These are phyloP conservation scores for Gisinianus flammeolus DNA, from an alignment of 2,888 invertebrate genomes.

Conservation along the genomic window DNA sequence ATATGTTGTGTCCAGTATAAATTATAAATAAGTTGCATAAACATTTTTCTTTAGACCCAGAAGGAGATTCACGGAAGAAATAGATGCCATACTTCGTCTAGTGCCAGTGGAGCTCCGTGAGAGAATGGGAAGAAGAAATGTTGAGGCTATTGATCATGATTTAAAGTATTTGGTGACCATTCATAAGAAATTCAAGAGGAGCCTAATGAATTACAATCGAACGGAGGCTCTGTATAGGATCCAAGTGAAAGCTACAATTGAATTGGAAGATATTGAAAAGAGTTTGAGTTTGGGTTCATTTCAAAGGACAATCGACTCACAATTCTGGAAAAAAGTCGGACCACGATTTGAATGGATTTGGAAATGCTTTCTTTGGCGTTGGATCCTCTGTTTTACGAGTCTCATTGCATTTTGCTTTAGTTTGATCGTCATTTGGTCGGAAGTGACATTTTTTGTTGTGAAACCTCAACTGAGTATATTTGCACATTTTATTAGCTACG, in stretches of 20 bases:
- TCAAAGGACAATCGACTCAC: slow-evolving; percentile 65
- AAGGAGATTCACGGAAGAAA: slow-evolving; percentile 94
- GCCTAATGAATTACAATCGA: slow-evolving; percentile 70
- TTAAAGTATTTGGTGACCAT: slow-evolving; percentile 86
- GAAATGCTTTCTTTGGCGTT: slow-evolving; percentile 83
- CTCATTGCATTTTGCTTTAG: slow-evolving; percentile 79
- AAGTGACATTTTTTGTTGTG: slow-evolving; percentile 95
- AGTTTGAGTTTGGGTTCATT: slow-evolving; percentile 69
- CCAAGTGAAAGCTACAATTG: slow-evolving; percentile 71
- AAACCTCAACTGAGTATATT: slow-evolving; percentile 93
- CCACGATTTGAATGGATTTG: slow-evolving; percentile 86
- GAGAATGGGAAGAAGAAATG: slow-evolving; percentile 70
- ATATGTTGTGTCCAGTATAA: too few relatives aligned
- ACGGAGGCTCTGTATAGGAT: slow-evolving; percentile 94
- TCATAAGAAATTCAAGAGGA: slow-evolving; percentile 77
- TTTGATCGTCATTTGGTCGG: slow-evolving; percentile 96
- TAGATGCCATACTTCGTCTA: slow-evolving; percentile 94
- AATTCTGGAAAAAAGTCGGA: slow-evolving; percentile 29
- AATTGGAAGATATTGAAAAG: slow-evolving; percentile 84
- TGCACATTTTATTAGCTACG: slow-evolving; percentile 91
- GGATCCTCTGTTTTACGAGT: slow-evolving; percentile 76
- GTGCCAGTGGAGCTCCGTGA: slow-evolving; percentile 80
- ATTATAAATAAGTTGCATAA: too few relatives aligned
- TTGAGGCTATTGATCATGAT: slow-evolving; percentile 64
- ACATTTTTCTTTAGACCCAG: too few relatives aligned